A percentile compares a stretch with the other conserved stretches of the same genome.
Conservation (phyloP, 2,888 invertebrate genomes). For the Apomyelois bistriatella region DNA sequence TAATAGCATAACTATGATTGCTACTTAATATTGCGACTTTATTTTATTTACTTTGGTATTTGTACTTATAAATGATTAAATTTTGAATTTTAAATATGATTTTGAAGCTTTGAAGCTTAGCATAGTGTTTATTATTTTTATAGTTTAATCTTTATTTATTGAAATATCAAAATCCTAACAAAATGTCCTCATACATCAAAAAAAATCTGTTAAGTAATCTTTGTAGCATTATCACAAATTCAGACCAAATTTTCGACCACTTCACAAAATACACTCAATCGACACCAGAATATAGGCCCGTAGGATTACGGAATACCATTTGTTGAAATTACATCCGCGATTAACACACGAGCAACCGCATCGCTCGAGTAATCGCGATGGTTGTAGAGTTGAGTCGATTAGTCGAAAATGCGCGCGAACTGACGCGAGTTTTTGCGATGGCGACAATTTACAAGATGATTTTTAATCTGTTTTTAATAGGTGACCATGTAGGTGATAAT, state of each 20-base stretch:
- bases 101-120: too few relatives aligned
- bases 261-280: not conserved
- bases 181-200: too few relatives aligned
- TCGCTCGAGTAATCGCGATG: slow-evolving; percentile 39
- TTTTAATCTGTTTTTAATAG: slow-evolving; percentile 4
- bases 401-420: slow-evolving; percentile 53
- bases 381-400: slow-evolving; percentile 46
- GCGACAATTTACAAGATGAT: slow-evolving; percentile 4
- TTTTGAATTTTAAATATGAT: too few relatives aligned
- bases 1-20: too few relatives aligned
- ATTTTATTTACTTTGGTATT: too few relatives aligned
- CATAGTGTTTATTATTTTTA: too few relatives aligned
- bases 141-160: too few relatives aligned
- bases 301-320: slow-evolving; percentile 9
- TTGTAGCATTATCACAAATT: too few relatives aligned
- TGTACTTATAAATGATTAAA: too few relatives aligned
- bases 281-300: not conserved
- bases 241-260: not conserved
- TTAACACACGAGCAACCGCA: slow-evolving; percentile 42
- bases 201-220: too few relatives aligned
- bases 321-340: slow-evolving; percentile 63
- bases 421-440: slow-evolving; percentile 31
- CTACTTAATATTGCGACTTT: too few relatives aligned
- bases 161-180: too few relatives aligned
- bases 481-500: not conserved